Percentiles rank a stretch among this genome's conserved stretches.
Evolutionary conservation across 2,888 invertebrate genomes (phyloP).

Genomic region (Coelinius sp.): DNA sequence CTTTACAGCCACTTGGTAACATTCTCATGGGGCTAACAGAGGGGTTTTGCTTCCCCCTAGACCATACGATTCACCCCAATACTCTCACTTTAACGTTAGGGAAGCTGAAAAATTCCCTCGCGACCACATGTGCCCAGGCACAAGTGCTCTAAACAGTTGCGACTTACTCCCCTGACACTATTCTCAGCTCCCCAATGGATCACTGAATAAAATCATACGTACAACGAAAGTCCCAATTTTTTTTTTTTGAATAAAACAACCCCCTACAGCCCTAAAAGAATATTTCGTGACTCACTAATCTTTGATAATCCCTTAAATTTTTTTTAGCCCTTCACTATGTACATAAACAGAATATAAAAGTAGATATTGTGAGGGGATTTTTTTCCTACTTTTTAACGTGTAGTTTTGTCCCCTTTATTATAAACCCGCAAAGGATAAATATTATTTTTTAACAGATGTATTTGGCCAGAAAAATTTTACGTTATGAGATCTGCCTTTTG

Average conservation of each 20-base stretch:
- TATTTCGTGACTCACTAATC: conserved; percentile 35
- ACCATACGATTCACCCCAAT: neutral
- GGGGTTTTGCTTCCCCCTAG: neutral
- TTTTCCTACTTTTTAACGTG: neutral
- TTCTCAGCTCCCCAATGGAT: conserved; percentile 12
- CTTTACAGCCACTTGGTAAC: conserved; percentile 54
- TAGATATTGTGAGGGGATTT: neutral
- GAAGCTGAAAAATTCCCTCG: conserved; percentile 63
- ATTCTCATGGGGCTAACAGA: conserved; percentile 60
- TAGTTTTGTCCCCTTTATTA: neutral
- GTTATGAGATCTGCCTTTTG: neutral
- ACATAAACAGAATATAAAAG: conserved; percentile 15
- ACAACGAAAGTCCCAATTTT: neutral
- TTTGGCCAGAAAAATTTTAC: neutral
- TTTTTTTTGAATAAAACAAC: conserved; percentile 1
- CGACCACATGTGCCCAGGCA: conserved; percentile 56
- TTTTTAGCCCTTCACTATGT: conserved; percentile 17
- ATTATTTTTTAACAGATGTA: conserved; percentile 3
- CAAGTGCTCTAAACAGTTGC: conserved; percentile 57
- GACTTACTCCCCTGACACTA: conserved; percentile 42
- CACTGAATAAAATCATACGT: neutral
- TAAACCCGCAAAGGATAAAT: neutral
- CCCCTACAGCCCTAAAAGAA: conserved; percentile 7
- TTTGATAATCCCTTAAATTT: conserved; percentile 19
- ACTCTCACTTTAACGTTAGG: neutral